phyloP scores from a whole-genome alignment of 2,888 invertebrate species.

The Catocala nupta region DNA sequence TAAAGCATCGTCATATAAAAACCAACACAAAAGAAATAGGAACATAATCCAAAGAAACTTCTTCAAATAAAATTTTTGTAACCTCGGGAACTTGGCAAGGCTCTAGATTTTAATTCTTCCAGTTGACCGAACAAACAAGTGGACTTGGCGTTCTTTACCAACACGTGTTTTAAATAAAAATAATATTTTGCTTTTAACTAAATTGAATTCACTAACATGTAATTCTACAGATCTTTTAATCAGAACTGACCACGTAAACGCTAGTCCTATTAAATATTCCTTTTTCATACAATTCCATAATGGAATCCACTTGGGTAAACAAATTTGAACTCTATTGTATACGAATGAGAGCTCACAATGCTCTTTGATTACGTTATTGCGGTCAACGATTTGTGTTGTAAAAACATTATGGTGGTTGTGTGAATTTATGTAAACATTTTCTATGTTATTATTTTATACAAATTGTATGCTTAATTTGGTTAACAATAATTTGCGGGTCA shows the following conservation, averaged over 20 bases:
- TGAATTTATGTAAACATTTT: conserved; percentile 29
- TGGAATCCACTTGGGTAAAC: conserved; percentile 10
- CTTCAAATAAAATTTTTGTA: conserved; percentile 18
- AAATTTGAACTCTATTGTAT: conserved; percentile 22
- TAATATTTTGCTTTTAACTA: conserved; percentile 31
- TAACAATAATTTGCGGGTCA: conserved; percentile 14
- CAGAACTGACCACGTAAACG: conserved; percentile 20
- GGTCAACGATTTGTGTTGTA: conserved; percentile 32
- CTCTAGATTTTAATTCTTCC: conserved; percentile 27
- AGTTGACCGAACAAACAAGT: conserved; percentile 30
- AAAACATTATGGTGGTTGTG: conserved; percentile 29
- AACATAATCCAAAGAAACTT: conserved; percentile 6
- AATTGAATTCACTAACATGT: conserved; percentile 28
- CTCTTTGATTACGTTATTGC: conserved; percentile 18
- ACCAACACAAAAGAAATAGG: conserved; percentile 2
- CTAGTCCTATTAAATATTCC: conserved; percentile 26
- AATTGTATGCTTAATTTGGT: conserved; percentile 21
- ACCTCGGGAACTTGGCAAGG: conserved; percentile 30
- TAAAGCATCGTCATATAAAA: neutral
- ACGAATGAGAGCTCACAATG: conserved; percentile 9
- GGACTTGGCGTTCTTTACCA: conserved; percentile 17
- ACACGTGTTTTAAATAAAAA: conserved; percentile 4
- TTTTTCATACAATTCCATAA: conserved; percentile 24
- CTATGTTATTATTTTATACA: conserved; percentile 24
- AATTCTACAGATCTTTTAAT: conserved; percentile 21